Evolutionary conservation across 2,888 invertebrate genomes (phyloP), one percentile per base, ranked within the genome.

Genomic region (Bellardia bayeri): DNA sequence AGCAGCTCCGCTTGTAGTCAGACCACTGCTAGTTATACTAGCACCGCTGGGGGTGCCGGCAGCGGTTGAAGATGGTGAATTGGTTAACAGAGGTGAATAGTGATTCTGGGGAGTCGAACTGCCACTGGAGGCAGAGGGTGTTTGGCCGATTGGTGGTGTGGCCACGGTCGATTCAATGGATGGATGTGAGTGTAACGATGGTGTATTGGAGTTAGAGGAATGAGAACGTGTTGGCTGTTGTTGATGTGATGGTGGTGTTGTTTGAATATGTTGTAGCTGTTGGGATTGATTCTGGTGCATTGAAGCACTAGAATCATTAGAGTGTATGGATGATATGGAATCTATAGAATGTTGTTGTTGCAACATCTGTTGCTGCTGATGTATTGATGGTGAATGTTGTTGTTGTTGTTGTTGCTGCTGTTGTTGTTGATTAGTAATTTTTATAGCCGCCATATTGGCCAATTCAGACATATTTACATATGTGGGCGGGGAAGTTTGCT

Each of bases 391-490:
- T 75, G 82, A 69, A 56, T 78, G 68, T 72, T 88, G 88, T 66
- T 89, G 90, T 40, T 90, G 90, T n/a, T 89, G 88, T 5, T 90
- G 90, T 69, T 91, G 91, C 14, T 91, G 91, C 30, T 91, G 91
- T 49, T 91, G 91, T 69, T 92, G 93, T 92, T 95, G 92, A 94
- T 90, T 95, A 94, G 86, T 97, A 94, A 94, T 96, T 94, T 95
- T 97, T 94, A 94, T 95, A 13, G 97, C 97, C 63, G 97, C 97
- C 94, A 97, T 95, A 90, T 95, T 96, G 37, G 97, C 97, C 92
- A 98, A 94, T 93, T 98, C 98, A 89, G 97, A 97, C 97, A 98
- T 97, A 93, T 98, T 98, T 91, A 98, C 98, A 94, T 98, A 98
- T 91, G 98, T 95, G 37, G 98, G 98, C 94, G 96, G 96, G 63